Conservation (phyloP, 2,888 invertebrate genomes). For the Erannis defoliaria region DNA sequence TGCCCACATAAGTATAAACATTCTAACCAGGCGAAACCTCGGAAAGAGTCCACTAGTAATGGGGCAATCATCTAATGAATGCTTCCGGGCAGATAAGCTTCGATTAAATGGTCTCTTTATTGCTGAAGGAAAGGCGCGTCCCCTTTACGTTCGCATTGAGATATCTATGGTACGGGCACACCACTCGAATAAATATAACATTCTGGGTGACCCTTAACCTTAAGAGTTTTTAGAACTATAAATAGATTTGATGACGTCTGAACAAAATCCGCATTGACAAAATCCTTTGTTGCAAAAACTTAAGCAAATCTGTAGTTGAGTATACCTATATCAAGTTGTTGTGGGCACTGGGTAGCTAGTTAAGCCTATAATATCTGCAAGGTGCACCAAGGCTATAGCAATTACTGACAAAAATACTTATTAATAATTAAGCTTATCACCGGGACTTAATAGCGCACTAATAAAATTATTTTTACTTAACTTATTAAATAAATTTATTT, state of each 20-base stretch:
- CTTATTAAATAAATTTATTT: no score
- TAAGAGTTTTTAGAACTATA: slow-evolving; percentile 13
- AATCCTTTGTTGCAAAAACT: slow-evolving; percentile 1
- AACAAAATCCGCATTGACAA: not conserved
- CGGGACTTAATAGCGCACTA: no score
- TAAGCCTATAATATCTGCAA: no score
- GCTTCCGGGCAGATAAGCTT: slow-evolving; percentile 86
- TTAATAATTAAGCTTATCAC: no score
- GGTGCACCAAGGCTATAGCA: no score
- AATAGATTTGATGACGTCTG: slow-evolving; percentile 14
- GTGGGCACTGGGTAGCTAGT: not conserved
- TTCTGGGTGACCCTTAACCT: slow-evolving; percentile 28
- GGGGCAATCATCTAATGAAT: slow-evolving; percentile 87
- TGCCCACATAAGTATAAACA: slow-evolving; percentile 53
- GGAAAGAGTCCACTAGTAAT: slow-evolving; percentile 80
- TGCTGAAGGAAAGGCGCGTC: slow-evolving; percentile 82
- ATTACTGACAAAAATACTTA: no score
- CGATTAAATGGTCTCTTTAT: slow-evolving; percentile 86
- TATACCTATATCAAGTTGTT: not conserved
- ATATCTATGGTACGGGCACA: slow-evolving; percentile 72
- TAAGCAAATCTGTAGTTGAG: not conserved
- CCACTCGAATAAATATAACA: slow-evolving; percentile 52
- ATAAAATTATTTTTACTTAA: no score
- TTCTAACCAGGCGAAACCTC: slow-evolving; percentile 61
- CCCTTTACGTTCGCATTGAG: slow-evolving; percentile 81